Evolutionary conservation across 2,113 vertebrate genomes (phyloP).

Genomic region (Hypanus sabinus): DNA sequence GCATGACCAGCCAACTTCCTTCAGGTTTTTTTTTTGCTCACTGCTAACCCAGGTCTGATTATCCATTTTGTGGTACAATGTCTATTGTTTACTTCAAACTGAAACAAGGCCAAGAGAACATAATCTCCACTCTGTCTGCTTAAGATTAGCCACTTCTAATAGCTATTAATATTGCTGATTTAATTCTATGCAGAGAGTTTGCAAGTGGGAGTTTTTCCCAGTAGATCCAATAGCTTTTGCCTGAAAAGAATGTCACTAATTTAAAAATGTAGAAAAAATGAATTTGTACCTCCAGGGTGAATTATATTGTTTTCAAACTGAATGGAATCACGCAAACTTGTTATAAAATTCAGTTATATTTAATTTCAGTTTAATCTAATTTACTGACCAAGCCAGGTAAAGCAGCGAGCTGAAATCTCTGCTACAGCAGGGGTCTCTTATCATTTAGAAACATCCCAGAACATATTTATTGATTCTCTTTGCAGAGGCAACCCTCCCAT

Average conservation of each 20-base stretch:
- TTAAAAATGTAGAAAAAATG: background rate
- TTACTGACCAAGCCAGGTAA: background rate
- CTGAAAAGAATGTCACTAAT: background rate
- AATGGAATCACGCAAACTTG: background rate
- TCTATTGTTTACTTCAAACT: background rate
- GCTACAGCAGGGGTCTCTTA: background rate
- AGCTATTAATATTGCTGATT: background rate
- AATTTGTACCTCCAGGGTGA: background rate
- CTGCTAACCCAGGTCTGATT: background rate
- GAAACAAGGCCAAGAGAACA: background rate
- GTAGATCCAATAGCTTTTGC: background rate
- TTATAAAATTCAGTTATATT: background rate
- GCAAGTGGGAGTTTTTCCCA: background rate
- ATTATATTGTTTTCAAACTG: background rate
- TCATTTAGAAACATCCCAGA: background rate
- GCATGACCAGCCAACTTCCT: too few species aligned
- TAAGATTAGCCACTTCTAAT: background rate
- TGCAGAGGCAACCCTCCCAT: background rate
- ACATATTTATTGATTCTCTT: background rate
- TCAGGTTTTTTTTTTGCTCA: too few species aligned
- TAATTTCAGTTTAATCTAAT: background rate
- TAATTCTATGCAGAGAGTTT: background rate
- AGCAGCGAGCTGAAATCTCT: background rate
- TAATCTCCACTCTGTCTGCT: background rate
- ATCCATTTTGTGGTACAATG: background rate